Base-by-base conservation (phyloP, 2,113 vertebrate species). In the Cricetomys ansorgei region DNA sequence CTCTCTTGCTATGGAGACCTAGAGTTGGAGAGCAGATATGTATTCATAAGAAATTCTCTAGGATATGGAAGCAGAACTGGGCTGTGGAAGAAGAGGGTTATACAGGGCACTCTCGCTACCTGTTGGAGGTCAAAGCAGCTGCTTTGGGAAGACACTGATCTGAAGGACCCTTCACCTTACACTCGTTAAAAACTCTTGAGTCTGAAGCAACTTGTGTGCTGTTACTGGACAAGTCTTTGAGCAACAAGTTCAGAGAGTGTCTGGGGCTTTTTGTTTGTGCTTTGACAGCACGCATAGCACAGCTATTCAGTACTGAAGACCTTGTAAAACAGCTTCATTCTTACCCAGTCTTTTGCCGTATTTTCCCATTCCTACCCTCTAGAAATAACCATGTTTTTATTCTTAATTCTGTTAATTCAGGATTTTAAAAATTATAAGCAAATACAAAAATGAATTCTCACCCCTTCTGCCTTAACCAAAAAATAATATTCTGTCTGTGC, bases 401-500 rank as follows among this genome's bases (percentile, higher is more conserved):
- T 96, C 23, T 94, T 93, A 17, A 62, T 89, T 81, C 37, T 84
- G 17, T 45, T 64, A 69, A 85, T 77, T 19, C 19, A 84, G 23
- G 27, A 34, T 69, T 95, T 64, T 86, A 55, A 48, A 86, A 92
- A 80, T 88, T 77, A 53, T 90, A 96, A 95, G 19, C 43, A 95
- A 95, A 67, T 87, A 65, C 53, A 75, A 75, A 89, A 65, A 53
- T 4, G 89, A 43, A 97, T 93, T 96, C 23, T 80, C 87, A 13
- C 85, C 25, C 6, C 80, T 29, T 7, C 7, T 92, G 29, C 21
- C 13, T 59, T 91, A 80, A 85, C 40, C 80, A 92, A 57, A 75
- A 94, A 50, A n/a, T 57, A 83, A n/a, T 5, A 27, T 83, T 19
- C 69, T 85, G 7, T 62, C 64, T 89, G 1, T 67, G 79, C n/a